These are phyloP conservation scores for Antedon bifida DNA, from an alignment of 35 echinoderm and acorn worm genomes.

Conservation along the genomic window DNA sequence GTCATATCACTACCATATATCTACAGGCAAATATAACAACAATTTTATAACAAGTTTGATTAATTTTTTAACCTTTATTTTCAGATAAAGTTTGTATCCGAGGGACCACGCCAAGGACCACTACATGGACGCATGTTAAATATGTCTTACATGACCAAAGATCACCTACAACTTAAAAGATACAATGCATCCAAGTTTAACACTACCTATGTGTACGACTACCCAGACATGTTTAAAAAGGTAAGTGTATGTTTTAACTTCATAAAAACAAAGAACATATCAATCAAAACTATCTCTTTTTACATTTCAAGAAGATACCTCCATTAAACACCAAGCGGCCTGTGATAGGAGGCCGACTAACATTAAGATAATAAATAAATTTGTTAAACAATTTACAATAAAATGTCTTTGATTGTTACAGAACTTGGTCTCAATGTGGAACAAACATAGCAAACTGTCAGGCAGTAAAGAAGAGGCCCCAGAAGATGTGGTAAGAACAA, in stretches of 20 bases:
- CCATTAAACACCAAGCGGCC: not conserved
- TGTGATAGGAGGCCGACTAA: not conserved
- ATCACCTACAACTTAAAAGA: conserved; percentile 87
- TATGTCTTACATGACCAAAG: conserved; percentile 86
- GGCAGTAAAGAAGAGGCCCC: conserved; percentile 25
- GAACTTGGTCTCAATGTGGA: conserved; percentile 33
- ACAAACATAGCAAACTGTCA: conserved; percentile 13
- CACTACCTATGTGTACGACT: conserved; percentile 91
- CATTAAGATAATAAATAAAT: too few relatives aligned
- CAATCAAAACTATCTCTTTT: too few relatives aligned
- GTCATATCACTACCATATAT: too few relatives aligned
- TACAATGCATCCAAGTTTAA: conserved; percentile 65
- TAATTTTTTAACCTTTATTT: not conserved
- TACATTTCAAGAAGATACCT: too few relatives aligned
- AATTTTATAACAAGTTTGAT: too few relatives aligned
- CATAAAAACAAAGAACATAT: too few relatives aligned
- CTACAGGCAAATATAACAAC: too few relatives aligned
- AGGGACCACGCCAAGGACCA: conserved; percentile 47
- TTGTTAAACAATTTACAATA: too few relatives aligned
- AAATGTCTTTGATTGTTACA: not conserved
- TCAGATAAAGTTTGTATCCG: conserved; percentile 76
- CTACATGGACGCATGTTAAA: conserved; percentile 72
- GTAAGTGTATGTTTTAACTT: conserved; percentile 17
- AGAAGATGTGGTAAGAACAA: conserved; percentile 31
- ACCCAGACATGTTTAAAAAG: conserved; percentile 87